Evolutionary conservation across 2,797 vertebrate species (phyloP).

Genomic region (Falco cherrug): DNA sequence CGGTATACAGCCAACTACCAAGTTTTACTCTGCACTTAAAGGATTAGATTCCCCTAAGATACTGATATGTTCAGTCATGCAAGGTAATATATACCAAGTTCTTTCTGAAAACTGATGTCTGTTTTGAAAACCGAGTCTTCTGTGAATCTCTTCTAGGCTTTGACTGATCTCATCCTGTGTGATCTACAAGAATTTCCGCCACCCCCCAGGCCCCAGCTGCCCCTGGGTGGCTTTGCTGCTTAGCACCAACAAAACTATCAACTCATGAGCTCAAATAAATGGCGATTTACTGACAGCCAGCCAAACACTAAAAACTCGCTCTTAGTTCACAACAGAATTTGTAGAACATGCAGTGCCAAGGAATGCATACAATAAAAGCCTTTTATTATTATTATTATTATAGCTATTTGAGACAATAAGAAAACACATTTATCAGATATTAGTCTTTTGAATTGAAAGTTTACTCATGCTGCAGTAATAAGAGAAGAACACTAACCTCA

Average conservation of each 20-base stretch:
- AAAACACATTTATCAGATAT: background rate
- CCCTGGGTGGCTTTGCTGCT: background rate
- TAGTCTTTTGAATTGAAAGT: background rate
- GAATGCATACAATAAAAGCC: background rate
- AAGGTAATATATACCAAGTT: background rate
- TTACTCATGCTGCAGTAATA: background rate
- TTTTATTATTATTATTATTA: background rate
- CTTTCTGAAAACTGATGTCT: background rate
- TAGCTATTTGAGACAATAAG: background rate
- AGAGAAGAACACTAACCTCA: background rate
- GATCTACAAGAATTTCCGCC: background rate
- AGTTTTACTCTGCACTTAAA: background rate
- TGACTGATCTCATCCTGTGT: background rate
- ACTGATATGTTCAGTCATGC: background rate
- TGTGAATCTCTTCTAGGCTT: background rate
- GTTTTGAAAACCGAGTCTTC: background rate
- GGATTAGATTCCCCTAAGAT: background rate
- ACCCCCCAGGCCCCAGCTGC: background rate
- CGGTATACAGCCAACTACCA: background rate
- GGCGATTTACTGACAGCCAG: background rate
- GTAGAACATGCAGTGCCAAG: background rate
- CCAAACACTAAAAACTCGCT: background rate
- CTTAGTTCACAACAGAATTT: background rate
- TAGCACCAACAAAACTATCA: background rate
- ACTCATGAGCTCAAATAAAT: background rate